A percentile compares a stretch with the other conserved stretches of the same genome.
These are phyloP conservation scores for Latrodectus elegans DNA, from an alignment of 2,888 invertebrate species.

Conservation along the genomic window DNA sequence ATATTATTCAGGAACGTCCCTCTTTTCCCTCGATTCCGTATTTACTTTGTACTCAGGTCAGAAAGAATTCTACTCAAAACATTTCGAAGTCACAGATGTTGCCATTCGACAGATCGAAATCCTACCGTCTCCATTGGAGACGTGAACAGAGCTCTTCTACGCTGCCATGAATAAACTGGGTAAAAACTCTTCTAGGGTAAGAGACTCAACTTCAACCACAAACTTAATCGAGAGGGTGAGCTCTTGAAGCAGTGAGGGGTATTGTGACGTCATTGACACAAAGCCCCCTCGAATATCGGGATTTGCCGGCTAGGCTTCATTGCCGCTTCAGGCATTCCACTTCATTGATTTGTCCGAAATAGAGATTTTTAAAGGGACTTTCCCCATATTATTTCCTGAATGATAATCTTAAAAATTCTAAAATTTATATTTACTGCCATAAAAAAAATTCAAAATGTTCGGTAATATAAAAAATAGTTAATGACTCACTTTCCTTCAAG, in stretches of 20 bases:
- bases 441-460: no score
- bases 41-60: neutral
- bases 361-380: neutral
- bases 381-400: neutral
- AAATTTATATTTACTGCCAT: no score
- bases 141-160: neutral
- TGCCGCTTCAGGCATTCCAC: conserved; percentile 1
- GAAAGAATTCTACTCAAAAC: conserved; percentile 15
- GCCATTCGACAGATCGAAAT: conserved; percentile 32
- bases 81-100: conserved; percentile 18
- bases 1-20: no score
- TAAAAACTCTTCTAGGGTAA: conserved; percentile 10
- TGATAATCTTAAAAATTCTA: no score
- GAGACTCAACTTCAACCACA: conserved; percentile 4
- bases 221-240: conserved; percentile 10
- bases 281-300: conserved; percentile 18
- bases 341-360: conserved; percentile 33
- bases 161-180: neutral
- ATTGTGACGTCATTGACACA: conserved; percentile 32
- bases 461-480: no score
- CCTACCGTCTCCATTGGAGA: neutral
- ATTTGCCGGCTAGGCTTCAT: neutral
- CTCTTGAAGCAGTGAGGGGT: neutral
- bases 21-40: neutral
- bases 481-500: no score